Conservation (phyloP, 2,888 invertebrate genomes). For the Teinopalpus imperialis region DNA sequence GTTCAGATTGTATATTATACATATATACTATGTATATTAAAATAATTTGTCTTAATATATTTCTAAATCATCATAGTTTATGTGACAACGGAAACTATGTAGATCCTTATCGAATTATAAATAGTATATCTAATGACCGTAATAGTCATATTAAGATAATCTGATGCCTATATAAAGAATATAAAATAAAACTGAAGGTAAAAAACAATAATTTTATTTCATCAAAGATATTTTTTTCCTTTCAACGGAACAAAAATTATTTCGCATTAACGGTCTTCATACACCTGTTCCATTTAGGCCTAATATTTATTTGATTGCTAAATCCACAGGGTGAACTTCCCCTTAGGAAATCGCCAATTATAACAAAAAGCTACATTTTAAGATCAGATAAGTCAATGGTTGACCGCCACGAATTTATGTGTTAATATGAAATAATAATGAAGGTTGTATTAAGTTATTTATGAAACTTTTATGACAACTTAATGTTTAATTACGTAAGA, state of each 20-base stretch:
- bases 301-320: constrained; percentile 80
- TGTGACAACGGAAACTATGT: not conserved
- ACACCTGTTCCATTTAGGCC: constrained; percentile 63
- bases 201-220: constrained; percentile 36
- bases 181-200: constrained; percentile 13
- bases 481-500: constrained; percentile 14
- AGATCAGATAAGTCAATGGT: constrained; percentile 20
- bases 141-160: constrained; percentile 5
- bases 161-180: not conserved
- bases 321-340: constrained; percentile 41
- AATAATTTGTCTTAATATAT: too few species aligned
- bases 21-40: too few species aligned
- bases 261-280: constrained; percentile 42
- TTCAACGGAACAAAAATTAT: constrained; percentile 46
- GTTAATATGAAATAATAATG: constrained; percentile 22
- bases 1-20: too few species aligned
- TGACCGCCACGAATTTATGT: constrained; percentile 18
- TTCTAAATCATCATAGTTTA: not conserved
- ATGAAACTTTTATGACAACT: constrained; percentile 14
- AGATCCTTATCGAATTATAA: constrained; percentile 5
- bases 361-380: constrained; percentile 8
- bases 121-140: not conserved
- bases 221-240: constrained; percentile 31
- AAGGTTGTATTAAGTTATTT: constrained; percentile 8
- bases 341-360: constrained; percentile 27